Evolutionary conservation across 2,113 vertebrate genomes (phyloP).

Genomic region (Eudorcas thomsonii): DNA sequence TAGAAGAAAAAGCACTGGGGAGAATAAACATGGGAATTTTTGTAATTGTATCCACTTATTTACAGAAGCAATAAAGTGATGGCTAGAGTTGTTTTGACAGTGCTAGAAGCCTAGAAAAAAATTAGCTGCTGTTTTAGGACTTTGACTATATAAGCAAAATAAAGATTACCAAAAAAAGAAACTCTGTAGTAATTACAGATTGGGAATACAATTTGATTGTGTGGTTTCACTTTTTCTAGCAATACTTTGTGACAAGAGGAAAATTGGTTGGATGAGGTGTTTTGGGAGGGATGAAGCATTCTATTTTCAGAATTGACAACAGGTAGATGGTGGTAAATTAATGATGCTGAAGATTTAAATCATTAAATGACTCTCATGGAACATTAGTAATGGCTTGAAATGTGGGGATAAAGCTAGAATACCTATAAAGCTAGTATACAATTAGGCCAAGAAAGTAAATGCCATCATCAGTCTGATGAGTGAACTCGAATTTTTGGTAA

Average conservation of each 20-base stretch:
- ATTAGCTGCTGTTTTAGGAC: neutral
- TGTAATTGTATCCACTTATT: neutral
- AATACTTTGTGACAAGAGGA: neutral
- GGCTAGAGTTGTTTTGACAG: neutral
- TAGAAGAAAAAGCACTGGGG: neutral
- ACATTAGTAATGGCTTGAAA: neutral
- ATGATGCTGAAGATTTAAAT: neutral
- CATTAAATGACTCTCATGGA: neutral
- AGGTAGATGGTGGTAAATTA: neutral
- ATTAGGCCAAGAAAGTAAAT: neutral
- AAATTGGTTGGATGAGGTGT: neutral
- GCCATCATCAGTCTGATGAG: neutral
- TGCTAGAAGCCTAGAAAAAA: neutral
- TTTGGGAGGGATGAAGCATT: neutral
- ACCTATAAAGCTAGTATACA: neutral
- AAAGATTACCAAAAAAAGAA: neutral
- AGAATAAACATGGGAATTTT: neutral
- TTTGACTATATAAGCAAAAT: neutral
- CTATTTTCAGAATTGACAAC: neutral
- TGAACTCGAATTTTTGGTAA: neutral
- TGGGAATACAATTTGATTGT: neutral
- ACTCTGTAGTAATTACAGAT: neutral
- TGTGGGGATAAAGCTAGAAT: neutral
- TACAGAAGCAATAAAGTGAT: neutral
- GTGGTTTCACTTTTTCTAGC: neutral